These are phyloP conservation scores for Canis aureus DNA, from an alignment of 2,113 vertebrate genomes.

Conservation along the genomic window DNA sequence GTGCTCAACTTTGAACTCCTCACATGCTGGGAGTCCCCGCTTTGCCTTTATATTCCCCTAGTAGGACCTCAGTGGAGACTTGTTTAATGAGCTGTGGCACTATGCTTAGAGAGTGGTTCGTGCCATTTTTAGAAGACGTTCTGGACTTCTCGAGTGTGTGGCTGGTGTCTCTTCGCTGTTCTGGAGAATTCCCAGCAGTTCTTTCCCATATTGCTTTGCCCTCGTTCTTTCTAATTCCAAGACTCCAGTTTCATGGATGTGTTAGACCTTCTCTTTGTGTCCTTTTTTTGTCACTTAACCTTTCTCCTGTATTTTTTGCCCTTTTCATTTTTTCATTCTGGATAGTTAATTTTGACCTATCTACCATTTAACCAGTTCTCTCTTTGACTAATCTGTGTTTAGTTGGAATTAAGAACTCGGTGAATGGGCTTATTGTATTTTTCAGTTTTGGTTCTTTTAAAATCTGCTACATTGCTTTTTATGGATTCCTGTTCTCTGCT, in stretches of 20 bases:
- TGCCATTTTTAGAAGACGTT: neutral
- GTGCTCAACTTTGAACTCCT: neutral
- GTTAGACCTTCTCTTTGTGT: neutral
- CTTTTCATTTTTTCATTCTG: neutral
- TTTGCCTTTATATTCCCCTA: neutral
- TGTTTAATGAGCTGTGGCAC: neutral
- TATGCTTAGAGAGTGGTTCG: neutral
- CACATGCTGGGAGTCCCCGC: neutral
- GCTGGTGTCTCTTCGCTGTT: neutral
- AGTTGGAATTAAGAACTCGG: neutral
- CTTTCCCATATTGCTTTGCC: neutral
- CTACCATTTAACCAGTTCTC: neutral
- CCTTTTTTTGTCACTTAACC: neutral
- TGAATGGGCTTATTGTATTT: neutral
- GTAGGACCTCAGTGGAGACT: neutral
- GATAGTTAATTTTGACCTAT: slow-evolving; percentile 23
- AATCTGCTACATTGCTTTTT: neutral
- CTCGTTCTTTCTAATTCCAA: neutral
- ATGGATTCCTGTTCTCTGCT: neutral
- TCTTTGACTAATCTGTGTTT: slow-evolving; percentile 14
- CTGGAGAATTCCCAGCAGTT: neutral
- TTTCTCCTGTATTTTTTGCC: neutral
- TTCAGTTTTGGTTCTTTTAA: slow-evolving; percentile 25
- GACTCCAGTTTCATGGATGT: neutral
- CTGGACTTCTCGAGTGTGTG: neutral